Evolutionary conservation across 2,797 vertebrate genomes (phyloP), one percentile per base, ranked within the genome.

Genomic region (Brachyalestes nurse): DNA sequence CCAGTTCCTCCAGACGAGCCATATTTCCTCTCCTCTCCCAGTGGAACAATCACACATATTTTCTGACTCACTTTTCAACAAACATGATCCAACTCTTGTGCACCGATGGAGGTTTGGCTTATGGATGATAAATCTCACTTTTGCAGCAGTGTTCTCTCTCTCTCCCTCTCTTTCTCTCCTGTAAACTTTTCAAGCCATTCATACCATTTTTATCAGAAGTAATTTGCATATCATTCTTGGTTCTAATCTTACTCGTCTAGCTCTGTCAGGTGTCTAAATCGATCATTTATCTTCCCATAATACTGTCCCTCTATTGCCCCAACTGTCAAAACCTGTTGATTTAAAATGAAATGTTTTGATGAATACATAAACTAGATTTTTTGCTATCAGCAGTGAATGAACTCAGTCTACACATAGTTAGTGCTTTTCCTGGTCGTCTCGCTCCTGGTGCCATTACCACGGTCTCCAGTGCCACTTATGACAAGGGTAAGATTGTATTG

Each of bases 41-140:
- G 45, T 79, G 51, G 61, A 76, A 67, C 72, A 79, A 61, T 84
- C 45, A 53, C 53, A 64, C 17, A 49, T 66, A 53, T 66, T 47
- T 71, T 66, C 62, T 65, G 8, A 70, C 49, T 60, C 42, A 70
- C 49, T 78, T 77, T 75, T 19, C 60, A 82, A 72, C 55, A 67
- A 67, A 60, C 38, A 2, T 25, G 28, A 62, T 57, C 40, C 19
- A 65, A 45, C 34, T 49, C 10, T 42, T 21, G 28, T 25, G 23
- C 64, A 69, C 67, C 16, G 72, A 69, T 38, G 57, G 69, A 57
- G 21, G 12, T 8, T 71, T 10, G 38, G 34, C 51, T 73, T 47
- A 76, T 67, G 5, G 34, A 60, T 69, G 25, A 23, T n/a, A 66
- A 40, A 66, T 66, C 16, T 42, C 7, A 47, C n/a, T 14, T 69